Base-by-base conservation (phyloP, 2,888 invertebrate genomes). In the Andrena marginata region DNA sequence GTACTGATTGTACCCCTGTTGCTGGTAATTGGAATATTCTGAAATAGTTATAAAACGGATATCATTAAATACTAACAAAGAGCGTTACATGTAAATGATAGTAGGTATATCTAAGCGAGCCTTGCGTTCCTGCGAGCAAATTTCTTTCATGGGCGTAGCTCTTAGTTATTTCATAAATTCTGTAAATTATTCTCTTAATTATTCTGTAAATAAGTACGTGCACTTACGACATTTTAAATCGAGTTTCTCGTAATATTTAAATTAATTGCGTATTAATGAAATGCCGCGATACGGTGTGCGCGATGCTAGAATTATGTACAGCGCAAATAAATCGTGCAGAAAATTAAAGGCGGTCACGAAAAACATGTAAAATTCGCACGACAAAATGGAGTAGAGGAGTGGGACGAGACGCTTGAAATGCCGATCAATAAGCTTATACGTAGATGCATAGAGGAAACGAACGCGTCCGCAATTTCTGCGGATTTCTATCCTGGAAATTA, bases 1-100 rank as follows among this genome's bases (percentile, higher is more conserved):
- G 56, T 93, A 93, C 83, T 93, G 93, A 82, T 89, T 91, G 80
- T 93, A 93, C 64, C 90, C 91, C 68, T 92, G 92, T 77, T 93
- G 93, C 76, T 93, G 93, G 80, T 93, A 93, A 79, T 82, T 91
- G n/a, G 93, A 91, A 85, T 94, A 94, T 76, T 94, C 94, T 94
- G 85, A 26, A 86, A 88, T 51, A 80, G 35, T 63, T n/a, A 7
- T 16, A 10, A 7, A 56, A 67, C 13, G 10, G 10, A 31, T 29
- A 6, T 29, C 0, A 13, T 59, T 51, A 54, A 56, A 59, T 10
- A 13, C 2, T 48, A 20, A n/a, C 0, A 20, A 35, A 20, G 7
- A 68, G 3, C 0, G 20, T 33, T 23, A 13, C 1, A 13, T 5
- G 42, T 42, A 42, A 16, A 42, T 42, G 16, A 16, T 1, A 4